Percentiles rank a stretch among this genome's conserved stretches.
Conservation (phyloP, 2,797 vertebrate species). For the Acanthurus tractus region DNA sequence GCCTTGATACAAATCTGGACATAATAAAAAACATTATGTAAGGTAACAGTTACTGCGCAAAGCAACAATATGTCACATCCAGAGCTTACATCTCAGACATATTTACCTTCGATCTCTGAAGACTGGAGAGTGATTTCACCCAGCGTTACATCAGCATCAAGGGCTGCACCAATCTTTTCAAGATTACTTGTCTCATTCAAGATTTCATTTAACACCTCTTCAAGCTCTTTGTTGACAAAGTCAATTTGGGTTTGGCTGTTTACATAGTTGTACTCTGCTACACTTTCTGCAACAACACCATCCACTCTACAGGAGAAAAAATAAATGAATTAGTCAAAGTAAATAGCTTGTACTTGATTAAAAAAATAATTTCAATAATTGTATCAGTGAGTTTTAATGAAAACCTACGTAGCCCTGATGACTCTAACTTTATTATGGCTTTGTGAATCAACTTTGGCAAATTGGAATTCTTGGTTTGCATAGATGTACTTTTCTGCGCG, state of each 20-base stretch:
- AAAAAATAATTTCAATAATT: background rate
- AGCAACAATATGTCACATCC: background rate
- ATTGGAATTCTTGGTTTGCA: too few relatives aligned
- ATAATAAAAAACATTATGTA: background rate
- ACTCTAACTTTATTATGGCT: constrained; percentile 67
- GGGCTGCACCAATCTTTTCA: constrained; percentile 60
- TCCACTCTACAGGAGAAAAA: constrained; percentile 51
- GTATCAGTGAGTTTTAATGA: background rate
- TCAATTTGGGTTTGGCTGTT: constrained; percentile 79
- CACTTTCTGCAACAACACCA: constrained; percentile 70
- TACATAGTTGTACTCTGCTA: constrained; percentile 71
- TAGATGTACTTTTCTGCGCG: too few relatives aligned
- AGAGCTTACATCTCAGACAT: background rate
- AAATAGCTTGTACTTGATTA: background rate
- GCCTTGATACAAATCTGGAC: background rate
- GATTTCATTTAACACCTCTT: constrained; percentile 43
- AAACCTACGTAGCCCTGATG: constrained; percentile 67
- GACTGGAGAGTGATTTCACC: constrained; percentile 34
- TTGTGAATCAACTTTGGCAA: constrained; percentile 50
- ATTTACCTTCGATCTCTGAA: constrained; percentile 69
- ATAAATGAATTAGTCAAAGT: constrained; percentile 3
- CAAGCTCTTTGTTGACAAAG: constrained; percentile 74
- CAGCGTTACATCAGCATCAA: constrained; percentile 47
- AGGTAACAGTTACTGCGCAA: background rate
- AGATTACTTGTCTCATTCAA: constrained; percentile 64